Conservation (phyloP, 2,888 invertebrate species). For the Eristalinus sepulchralis region DNA sequence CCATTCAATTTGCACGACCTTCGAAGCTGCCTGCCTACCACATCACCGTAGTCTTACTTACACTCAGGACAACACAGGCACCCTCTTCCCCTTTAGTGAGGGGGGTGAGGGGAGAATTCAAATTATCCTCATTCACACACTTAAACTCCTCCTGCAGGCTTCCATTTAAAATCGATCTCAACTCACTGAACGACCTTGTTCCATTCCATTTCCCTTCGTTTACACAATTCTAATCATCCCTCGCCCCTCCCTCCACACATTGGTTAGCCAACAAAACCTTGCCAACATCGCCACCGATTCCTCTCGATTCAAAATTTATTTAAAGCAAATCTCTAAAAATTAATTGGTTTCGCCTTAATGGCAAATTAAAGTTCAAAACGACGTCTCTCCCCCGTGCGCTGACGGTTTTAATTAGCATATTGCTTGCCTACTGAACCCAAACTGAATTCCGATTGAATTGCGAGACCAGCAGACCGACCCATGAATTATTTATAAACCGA, state of each 20-base stretch:
- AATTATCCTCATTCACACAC: not conserved
- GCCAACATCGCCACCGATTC: not conserved
- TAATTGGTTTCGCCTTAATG: constrained; percentile 24
- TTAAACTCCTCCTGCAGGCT: not conserved
- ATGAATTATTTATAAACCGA: not conserved
- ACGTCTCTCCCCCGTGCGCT: not conserved
- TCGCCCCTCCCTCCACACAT: no score
- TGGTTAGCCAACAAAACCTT: not conserved
- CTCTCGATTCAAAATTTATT: not conserved
- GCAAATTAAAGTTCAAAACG: constrained; percentile 6
- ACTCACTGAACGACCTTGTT: not conserved
- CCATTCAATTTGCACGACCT: not conserved
- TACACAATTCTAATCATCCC: not conserved
- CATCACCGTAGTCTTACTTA: not conserved
- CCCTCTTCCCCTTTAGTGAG: not conserved
- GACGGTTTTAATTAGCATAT: not conserved
- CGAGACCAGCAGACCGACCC: not conserved
- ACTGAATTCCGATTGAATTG: not conserved
- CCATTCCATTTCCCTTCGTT: not conserved
- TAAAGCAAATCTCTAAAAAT: constrained; percentile 1
- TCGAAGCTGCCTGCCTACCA: not conserved
- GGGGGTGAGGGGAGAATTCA: not conserved
- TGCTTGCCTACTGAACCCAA: not conserved
- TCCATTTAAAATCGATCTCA: not conserved
- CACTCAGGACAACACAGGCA: not conserved